Evolutionary conservation across 2,888 invertebrate species (phyloP), one percentile per base, ranked within the genome.

Genomic region (Frankliniella intonsa): DNA sequence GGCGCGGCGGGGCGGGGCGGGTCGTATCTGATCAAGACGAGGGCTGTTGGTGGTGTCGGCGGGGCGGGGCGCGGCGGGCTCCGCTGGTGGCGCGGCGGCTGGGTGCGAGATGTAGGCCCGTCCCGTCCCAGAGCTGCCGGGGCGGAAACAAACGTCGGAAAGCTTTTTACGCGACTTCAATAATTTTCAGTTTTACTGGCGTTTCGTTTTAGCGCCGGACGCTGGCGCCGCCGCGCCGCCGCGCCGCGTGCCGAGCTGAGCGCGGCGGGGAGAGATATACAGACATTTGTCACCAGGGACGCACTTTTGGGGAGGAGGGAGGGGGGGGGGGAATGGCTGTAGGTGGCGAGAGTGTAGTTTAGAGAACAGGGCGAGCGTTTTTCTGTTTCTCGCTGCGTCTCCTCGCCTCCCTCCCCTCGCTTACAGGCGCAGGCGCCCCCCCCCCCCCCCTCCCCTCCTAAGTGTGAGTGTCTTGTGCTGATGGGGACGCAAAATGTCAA

Each of bases 401-500:
- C 19, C n/a, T 14, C n/a, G 51, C 51, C 10, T 51, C 14, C 55
- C 55, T 17, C 3, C 55, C 9, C 12, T 2, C 17, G 55, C 55
- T 38, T 5, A 38, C 38, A 38, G 38, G 38, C 38, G 38, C 38
- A 38, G 38, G 38, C 38, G 38, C 38, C 38, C 38, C 38, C 38
- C 38, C 5, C 38, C 38, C 38, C 38, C 5, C 38, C 38, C 38
- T 38, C 38, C 5, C 38, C 38, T 5, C 38, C 38, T 38, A 38
- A 38, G 38, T 38, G 38, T 38, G 38, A 38, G 38, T 38, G 38
- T 55, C 62, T 62, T n/a, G 69, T 22, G 69, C 69, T 76, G 69
- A 76, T 76, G 69, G 69, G 69, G 69, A 25, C 69, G 69, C 69
- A 25, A 76, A 76, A 76, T 76, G 69, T 76, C 69, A 76, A 76